Evolutionary conservation across 2,797 vertebrate genomes (phyloP), one percentile per base, ranked within the genome.

Genomic region (Sebastes hubbsi): DNA sequence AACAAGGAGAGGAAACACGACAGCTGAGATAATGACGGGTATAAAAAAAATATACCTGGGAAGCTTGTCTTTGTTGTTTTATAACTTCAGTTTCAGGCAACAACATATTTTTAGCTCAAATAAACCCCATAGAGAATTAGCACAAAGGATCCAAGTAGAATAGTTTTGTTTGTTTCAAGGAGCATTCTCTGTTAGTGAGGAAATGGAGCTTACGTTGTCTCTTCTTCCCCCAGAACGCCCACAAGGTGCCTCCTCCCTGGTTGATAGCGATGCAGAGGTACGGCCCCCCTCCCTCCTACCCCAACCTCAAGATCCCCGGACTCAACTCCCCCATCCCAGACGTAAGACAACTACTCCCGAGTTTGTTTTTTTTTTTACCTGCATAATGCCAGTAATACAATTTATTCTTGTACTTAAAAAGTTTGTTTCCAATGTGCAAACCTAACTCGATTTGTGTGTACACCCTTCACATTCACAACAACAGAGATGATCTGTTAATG

Each of bases 201-300:
- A 70, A 8, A 20, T 2, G 0, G n/a, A 49, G 11, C 4, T 62
- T 2, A 22, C 5, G 1, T 4, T 7, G 4, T 67, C 12, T 73
- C 6, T 27, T 78, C 20, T 29, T 72, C 30, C 29, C 34, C 27
- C 87, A 98, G 98, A 99, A 98, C 12, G 96, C 97, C 4, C 97
- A 98, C 94, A 98, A 98, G 86, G 98, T 98, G 13, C 98, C 97
- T 1, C 98, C 97, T 9, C 97, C 98, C 0, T 98, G 98, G 97
- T 86, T 99, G 84, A 99, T 99, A 1, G 97, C 98, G 86, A 98
- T 99, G 98, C 97, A 99, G 95, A 88, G 97, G 73, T 99, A 98
- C 1, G 97, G 98, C 4, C 97, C 97, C 1, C 97, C 97, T 0
- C 97, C 98, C 0, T 98, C 97, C 0, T 99, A 99, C 87, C 98